Percentiles rank a stretch among this genome's conserved stretches.
These are phyloP conservation scores for Eira barbara DNA, from an alignment of 2,113 vertebrate genomes.

Conservation along the genomic window DNA sequence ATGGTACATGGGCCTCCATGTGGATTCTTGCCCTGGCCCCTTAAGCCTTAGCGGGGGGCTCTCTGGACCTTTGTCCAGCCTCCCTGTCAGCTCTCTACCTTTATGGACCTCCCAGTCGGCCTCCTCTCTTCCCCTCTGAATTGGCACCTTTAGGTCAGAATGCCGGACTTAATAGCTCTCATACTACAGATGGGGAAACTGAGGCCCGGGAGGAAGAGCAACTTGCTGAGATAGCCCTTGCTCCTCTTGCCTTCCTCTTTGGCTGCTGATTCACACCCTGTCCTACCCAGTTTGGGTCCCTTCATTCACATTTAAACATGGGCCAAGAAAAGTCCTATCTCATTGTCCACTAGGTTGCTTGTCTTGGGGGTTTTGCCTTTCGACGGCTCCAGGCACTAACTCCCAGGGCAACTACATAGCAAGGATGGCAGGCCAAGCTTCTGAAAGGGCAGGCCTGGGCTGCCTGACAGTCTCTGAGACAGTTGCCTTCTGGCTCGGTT, in stretches of 20 bases:
- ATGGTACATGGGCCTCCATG: neutral
- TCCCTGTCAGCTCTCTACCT: neutral
- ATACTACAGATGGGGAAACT: neutral
- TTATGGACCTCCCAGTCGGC: neutral
- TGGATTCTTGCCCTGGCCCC: neutral
- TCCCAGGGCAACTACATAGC: neutral
- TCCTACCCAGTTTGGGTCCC: neutral
- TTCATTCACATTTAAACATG: constrained; percentile 9
- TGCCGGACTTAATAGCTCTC: neutral
- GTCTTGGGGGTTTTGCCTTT: neutral
- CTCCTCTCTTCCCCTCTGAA: constrained; percentile 32
- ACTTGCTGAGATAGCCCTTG: neutral
- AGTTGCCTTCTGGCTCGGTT: neutral
- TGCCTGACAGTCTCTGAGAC: neutral
- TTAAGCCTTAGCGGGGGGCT: neutral
- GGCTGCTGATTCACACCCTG: neutral
- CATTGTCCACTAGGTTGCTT: neutral
- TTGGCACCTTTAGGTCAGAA: neutral
- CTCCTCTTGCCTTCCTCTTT: neutral
- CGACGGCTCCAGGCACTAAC: neutral
- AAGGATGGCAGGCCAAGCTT: neutral
- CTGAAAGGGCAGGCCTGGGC: neutral
- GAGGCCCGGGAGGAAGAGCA: neutral
- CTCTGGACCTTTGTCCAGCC: neutral
- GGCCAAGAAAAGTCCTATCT: neutral